These are phyloP conservation scores for Acanthurus leucopareius DNA, from an alignment of 2,797 vertebrate species.

Conservation along the genomic window DNA sequence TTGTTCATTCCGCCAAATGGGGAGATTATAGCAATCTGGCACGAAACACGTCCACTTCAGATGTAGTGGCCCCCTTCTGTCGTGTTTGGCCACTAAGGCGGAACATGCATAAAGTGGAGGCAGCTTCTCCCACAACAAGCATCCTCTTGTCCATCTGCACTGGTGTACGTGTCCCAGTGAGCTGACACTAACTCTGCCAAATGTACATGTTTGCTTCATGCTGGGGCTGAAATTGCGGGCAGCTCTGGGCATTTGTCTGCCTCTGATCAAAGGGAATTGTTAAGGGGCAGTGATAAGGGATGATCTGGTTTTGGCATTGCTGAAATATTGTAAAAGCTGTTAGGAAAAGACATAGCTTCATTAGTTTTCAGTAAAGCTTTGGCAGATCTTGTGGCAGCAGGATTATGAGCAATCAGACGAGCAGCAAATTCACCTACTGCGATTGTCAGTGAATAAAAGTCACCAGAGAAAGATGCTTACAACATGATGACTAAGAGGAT, in stretches of 20 bases:
- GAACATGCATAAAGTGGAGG: constrained; percentile 16
- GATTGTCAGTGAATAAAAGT: constrained; percentile 21
- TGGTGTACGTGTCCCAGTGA: constrained; percentile 7
- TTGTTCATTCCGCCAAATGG: constrained; percentile 62
- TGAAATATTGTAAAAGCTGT: constrained; percentile 36
- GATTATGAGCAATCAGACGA: constrained; percentile 49
- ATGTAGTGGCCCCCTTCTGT: constrained; percentile 63
- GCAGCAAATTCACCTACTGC: constrained; percentile 22
- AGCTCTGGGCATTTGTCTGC: constrained; percentile 17
- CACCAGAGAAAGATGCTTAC: constrained; percentile 20
- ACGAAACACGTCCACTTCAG: constrained; percentile 63
- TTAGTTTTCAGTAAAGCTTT: constrained; percentile 41
- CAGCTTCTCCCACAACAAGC: constrained; percentile 30
- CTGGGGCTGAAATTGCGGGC: constrained; percentile 28
- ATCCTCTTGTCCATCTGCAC: constrained; percentile 39
- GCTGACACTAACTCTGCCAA: constrained; percentile 24
- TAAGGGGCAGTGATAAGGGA: constrained; percentile 12
- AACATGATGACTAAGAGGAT: constrained; percentile 10
- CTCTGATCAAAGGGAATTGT: constrained; percentile 42
- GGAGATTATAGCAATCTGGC: constrained; percentile 81
- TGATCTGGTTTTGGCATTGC: constrained; percentile 37
- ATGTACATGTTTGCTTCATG: constrained; percentile 23
- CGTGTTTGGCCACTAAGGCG: constrained; percentile 37
- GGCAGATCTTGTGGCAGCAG: constrained; percentile 34
- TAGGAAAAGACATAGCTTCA: constrained; percentile 22